Evolutionary conservation across 23 tunicate species (phyloP), one percentile per base, ranked within the genome.

Genomic region (Trididemnum clinides): DNA sequence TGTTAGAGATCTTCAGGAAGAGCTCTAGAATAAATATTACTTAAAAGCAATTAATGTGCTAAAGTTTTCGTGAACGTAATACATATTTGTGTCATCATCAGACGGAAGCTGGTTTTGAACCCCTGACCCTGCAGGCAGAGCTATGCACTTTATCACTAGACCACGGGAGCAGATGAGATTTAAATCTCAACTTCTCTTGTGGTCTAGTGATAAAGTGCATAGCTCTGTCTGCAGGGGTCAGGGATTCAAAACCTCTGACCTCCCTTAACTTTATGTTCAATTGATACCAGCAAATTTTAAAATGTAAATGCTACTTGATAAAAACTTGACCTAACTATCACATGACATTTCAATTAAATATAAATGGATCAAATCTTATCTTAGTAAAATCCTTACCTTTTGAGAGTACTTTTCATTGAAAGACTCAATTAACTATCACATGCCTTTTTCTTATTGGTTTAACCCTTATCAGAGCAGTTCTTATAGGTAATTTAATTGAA

Each of bases 131-230:
- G 69, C 21, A 62, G 21, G 69, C 27, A 21, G 27, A 62, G 69
- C 69, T 62, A 62, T 26, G 69, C 69, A 62, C 69, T 26, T 62
- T 62, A 62, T 62, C 69, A 62, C 69, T 62, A 62, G 69, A 26
- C 69, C 69, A 62, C 69, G 6, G 21, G 69, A 62, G 69, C 69
- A 62, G 69, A 12, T 62, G 69, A 62, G 21, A 62, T 62, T 62
- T 26, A 62, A 62, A 62, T 62, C 69, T 62, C 26, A 62, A 10
- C 54, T 44, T 7, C 69, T 62, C 69, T 62, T 62, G 69, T 62
- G 69, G 69, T 26, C 69, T 62, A 62, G 69, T 62, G 69, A 62
- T 62, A 62, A 62, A 26, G 69, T 62, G 69, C 69, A 26, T 62
- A 21, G 69, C 69, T 62, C 69, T 26, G 27, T 26, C 21, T 62